Percentiles rank a stretch among this genome's conserved stretches.
Evolutionary conservation across 2,888 invertebrate genomes (phyloP).

Genomic region (Exocentrus adspersus): DNA sequence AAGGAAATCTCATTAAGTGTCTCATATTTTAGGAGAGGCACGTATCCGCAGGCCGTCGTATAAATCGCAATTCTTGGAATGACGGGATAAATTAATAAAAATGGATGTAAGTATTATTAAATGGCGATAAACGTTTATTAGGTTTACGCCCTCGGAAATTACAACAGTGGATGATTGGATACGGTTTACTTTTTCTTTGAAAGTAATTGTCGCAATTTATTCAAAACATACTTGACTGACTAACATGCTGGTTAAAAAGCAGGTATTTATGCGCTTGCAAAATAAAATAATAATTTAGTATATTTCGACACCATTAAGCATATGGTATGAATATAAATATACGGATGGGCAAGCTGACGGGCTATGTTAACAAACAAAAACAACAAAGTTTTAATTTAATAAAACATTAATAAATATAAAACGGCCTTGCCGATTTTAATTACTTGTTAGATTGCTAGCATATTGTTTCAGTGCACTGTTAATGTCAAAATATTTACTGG

Average conservation of each 20-base stretch:
- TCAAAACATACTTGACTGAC: no score
- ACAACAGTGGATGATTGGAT: no score
- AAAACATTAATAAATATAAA: neutral
- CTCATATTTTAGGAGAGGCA: constrained; percentile 6
- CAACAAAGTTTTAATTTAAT: neutral
- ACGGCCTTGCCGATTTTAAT: neutral
- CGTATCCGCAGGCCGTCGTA: neutral
- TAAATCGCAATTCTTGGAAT: constrained; percentile 8
- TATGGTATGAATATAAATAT: neutral
- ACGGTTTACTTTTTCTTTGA: no score
- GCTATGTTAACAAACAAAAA: neutral
- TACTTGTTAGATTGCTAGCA: neutral
- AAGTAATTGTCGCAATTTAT: no score
- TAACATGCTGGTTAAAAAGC: no score
- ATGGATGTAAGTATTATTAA: neutral
- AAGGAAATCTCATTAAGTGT: constrained; percentile 21
- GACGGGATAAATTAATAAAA: constrained; percentile 3
- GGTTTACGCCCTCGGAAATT: neutral
- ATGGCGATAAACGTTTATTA: neutral
- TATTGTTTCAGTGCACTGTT: neutral
- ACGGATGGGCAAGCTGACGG: neutral
- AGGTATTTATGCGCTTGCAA: no score
- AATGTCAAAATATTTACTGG: neutral
- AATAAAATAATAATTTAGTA: no score
- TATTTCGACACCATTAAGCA: neutral